phyloP scores from a whole-genome alignment of 2,797 vertebrate genomes.

The Myoxocephalus aenaeus region DNA sequence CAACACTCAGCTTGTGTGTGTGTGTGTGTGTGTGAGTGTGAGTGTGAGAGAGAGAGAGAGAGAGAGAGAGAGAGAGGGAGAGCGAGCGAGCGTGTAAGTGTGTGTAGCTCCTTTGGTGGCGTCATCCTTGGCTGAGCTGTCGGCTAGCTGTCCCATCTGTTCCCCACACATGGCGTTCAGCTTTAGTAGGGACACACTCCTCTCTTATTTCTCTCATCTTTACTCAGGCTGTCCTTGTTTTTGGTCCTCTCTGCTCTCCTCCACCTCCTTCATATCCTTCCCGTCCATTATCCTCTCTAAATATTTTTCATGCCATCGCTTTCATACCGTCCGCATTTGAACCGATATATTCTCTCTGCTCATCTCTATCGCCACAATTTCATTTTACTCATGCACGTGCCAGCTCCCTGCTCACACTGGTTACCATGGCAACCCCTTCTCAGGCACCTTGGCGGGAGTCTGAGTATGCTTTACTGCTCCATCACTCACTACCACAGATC shows the following conservation, averaged over 20 bases:
- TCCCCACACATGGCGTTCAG: slow-evolving; percentile 73
- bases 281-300: slow-evolving; percentile 50
- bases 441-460: slow-evolving; percentile 72
- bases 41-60: slow-evolving; percentile 34
- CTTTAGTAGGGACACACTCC: slow-evolving; percentile 61
- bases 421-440: slow-evolving; percentile 74
- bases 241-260: slow-evolving; percentile 34
- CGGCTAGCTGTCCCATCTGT: slow-evolving; percentile 84
- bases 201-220: slow-evolving; percentile 44
- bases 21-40: slow-evolving; percentile 25
- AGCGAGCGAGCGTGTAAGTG: neutral
- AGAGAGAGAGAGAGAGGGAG: neutral
- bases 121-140: slow-evolving; percentile 81
- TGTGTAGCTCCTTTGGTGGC: slow-evolving; percentile 68
- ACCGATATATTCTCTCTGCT: slow-evolving; percentile 32
- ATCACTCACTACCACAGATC: slow-evolving; percentile 73
- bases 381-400: slow-evolving; percentile 70
- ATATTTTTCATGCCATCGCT: neutral
- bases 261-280: slow-evolving; percentile 36
- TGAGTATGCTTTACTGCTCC: slow-evolving; percentile 73
- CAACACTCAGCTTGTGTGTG: slow-evolving; percentile 66
- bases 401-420: slow-evolving; percentile 59
- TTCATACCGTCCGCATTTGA: slow-evolving; percentile 40
- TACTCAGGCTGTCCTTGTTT: slow-evolving; percentile 41
- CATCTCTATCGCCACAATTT: slow-evolving; percentile 55